phyloP scores from a whole-genome alignment of 64 coral and sea anemone species.

The Dendrophyllia cribrosa region DNA sequence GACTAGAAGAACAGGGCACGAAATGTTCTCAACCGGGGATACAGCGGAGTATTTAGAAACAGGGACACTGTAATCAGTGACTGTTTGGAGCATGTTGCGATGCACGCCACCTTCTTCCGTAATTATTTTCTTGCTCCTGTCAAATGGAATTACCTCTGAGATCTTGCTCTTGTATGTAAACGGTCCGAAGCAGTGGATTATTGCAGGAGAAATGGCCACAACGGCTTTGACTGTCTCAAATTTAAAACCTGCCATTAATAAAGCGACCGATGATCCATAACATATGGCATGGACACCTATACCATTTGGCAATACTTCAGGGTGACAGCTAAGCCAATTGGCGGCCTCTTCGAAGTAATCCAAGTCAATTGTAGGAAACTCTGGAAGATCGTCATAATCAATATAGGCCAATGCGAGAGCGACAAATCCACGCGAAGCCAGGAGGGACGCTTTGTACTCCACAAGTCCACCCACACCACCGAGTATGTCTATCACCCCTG shows the following conservation, averaged over 20 bases:
- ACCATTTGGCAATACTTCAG: slow-evolving; percentile 9
- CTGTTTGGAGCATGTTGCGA: background rate
- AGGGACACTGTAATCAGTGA: background rate
- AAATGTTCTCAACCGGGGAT: slow-evolving; percentile 66
- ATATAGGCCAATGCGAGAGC: slow-evolving; percentile 23
- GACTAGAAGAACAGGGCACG: slow-evolving; percentile 43
- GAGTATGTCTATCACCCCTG: slow-evolving; percentile 49
- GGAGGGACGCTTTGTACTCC: slow-evolving; percentile 54
- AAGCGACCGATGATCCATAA: background rate
- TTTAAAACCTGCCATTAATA: slow-evolving; percentile 18
- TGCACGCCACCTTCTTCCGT: background rate
- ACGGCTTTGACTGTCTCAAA: slow-evolving; percentile 1
- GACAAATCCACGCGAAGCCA: slow-evolving; percentile 54
- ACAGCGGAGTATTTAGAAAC: background rate
- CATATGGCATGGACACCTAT: slow-evolving; percentile 44
- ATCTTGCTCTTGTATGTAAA: background rate
- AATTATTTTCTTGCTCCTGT: background rate
- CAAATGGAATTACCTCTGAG: slow-evolving; percentile 4
- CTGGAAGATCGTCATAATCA: slow-evolving; percentile 4
- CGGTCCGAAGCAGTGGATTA: background rate
- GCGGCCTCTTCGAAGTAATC: slow-evolving; percentile 57
- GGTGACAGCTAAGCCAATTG: slow-evolving; percentile 52
- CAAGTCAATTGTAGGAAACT: background rate
- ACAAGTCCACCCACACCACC: slow-evolving; percentile 8
- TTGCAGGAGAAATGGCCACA: slow-evolving; percentile 6